Percentiles rank a stretch among this genome's conserved stretches.
These are phyloP conservation scores for Mus pahari DNA, from an alignment of 2,113 vertebrate species.

Conservation along the genomic window DNA sequence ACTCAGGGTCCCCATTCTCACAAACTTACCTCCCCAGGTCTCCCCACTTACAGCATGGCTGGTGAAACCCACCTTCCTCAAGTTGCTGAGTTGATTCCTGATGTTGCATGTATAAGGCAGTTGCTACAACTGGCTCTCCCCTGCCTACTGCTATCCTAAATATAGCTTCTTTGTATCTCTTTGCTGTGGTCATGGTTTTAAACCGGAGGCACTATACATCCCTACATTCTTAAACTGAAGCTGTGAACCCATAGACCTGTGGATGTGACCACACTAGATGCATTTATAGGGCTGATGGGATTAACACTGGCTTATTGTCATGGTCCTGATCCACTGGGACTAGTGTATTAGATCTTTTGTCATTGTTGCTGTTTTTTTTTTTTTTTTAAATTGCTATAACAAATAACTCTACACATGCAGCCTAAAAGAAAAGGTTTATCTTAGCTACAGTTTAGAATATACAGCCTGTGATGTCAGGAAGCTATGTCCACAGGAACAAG, in stretches of 20 bases:
- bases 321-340: too few relatives aligned
- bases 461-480: too few relatives aligned
- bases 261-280: background rate
- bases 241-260: too few relatives aligned
- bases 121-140: rapidly evolving
- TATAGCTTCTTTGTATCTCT: background rate
- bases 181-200: background rate
- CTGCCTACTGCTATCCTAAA: background rate
- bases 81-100: background rate
- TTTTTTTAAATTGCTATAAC: background rate
- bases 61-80: background rate
- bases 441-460: background rate
- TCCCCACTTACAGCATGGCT: background rate
- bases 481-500: background rate
- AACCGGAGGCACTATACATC: background rate
- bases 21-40: background rate
- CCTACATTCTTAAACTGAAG: rapidly evolving
- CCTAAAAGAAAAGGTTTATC: background rate
- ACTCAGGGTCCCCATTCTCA: background rate
- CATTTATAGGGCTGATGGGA: background rate
- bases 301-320: too few relatives aligned
- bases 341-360: background rate
- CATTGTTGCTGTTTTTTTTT: background rate
- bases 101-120: rapidly evolving
- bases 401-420: background rate